Percentiles rank a stretch among this genome's conserved stretches.
Evolutionary conservation across 2,888 invertebrate genomes (phyloP).

Genomic region (Trilocha varians): DNA sequence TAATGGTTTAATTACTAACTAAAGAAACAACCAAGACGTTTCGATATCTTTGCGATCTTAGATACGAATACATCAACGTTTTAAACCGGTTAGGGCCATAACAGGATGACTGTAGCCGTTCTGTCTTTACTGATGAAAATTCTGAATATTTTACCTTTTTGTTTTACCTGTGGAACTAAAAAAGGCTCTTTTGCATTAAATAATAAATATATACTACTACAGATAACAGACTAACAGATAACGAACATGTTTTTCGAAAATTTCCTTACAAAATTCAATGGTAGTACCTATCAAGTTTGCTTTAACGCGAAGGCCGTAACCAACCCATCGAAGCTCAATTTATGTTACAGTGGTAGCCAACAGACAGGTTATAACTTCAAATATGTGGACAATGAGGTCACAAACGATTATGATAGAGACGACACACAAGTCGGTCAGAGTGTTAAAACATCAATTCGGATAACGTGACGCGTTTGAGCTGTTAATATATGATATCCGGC

Average conservation of each 20-base stretch:
- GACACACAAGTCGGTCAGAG: constrained; percentile 40
- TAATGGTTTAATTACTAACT: neutral
- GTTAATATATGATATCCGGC: neutral
- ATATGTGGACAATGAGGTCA: constrained; percentile 33
- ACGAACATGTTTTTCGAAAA: too few relatives aligned
- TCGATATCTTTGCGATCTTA: neutral
- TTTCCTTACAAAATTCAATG: too few relatives aligned
- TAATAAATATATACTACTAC: too few relatives aligned
- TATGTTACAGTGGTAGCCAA: constrained; percentile 10
- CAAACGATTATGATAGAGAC: constrained; percentile 34
- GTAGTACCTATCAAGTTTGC: too few relatives aligned
- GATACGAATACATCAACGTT: neutral
- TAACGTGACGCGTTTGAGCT: neutral
- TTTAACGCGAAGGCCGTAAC: too few relatives aligned
- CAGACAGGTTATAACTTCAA: constrained; percentile 22
- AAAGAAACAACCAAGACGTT: neutral
- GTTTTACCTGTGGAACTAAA: too few relatives aligned
- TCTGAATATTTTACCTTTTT: too few relatives aligned
- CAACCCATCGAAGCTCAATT: too few relatives aligned
- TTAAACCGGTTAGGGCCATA: neutral
- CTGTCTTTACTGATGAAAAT: too few relatives aligned
- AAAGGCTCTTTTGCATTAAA: too few relatives aligned
- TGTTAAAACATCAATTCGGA: constrained; percentile 18
- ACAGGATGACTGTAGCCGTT: too few relatives aligned
- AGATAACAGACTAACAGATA: too few relatives aligned